phyloP scores from a whole-genome alignment of 2,113 vertebrate genomes.

The Pelobates fuscus region DNA sequence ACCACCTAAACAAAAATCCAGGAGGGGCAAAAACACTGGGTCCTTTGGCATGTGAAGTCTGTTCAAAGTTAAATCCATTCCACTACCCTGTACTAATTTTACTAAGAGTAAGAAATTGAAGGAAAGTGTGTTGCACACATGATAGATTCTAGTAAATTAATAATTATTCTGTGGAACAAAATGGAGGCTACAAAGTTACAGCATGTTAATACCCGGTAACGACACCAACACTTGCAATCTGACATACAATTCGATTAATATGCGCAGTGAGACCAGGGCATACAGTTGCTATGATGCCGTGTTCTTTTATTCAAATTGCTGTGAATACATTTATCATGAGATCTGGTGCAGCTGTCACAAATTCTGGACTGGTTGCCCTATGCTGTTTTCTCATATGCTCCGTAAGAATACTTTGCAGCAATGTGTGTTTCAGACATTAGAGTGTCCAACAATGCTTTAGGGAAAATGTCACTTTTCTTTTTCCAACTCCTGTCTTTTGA shows the following conservation, averaged over 20 bases:
- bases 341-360: constrained; percentile 43
- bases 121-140: too few species aligned
- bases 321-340: constrained; percentile 43
- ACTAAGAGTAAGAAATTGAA: too few species aligned
- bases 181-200: too few species aligned
- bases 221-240: background rate
- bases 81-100: too few species aligned
- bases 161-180: too few species aligned
- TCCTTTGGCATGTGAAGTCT: too few species aligned
- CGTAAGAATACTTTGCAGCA: constrained; percentile 18
- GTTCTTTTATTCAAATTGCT: constrained; percentile 24
- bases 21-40: too few species aligned
- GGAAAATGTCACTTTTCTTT: constrained; percentile 40
- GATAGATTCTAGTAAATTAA: too few species aligned
- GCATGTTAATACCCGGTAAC: too few species aligned
- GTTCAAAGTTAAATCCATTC: too few species aligned
- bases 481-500: constrained; percentile 25
- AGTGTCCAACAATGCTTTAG: constrained; percentile 31
- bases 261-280: constrained; percentile 17
- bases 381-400: constrained; percentile 34
- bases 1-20: too few species aligned
- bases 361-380: constrained; percentile 37
- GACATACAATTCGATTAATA: constrained; percentile 10
- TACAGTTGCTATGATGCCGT: background rate
- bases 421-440: constrained; percentile 30